phyloP scores from a whole-genome alignment of 92 coral and sea anemone species.

The Paramuricea clavata region DNA sequence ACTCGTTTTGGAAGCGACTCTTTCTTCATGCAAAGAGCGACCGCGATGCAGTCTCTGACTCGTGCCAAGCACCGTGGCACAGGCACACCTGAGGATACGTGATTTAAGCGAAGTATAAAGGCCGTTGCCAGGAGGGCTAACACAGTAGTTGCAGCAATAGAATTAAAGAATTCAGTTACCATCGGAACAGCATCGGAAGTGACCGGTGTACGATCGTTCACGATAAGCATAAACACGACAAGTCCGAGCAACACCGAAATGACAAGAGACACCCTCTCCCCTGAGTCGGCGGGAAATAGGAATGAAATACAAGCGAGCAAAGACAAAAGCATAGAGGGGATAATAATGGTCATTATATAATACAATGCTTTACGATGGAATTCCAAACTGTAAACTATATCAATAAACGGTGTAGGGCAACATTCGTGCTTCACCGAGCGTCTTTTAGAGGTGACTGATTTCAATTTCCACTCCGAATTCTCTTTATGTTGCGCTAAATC shows the following conservation, averaged over 20 bases:
- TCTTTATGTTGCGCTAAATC: conserved; percentile 75
- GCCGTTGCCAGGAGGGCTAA: conserved; percentile 50
- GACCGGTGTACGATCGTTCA: conserved; percentile 78
- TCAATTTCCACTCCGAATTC: conserved; percentile 90
- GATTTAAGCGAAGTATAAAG: conserved; percentile 74
- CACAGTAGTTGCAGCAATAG: neutral
- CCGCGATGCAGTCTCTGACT: conserved; percentile 70
- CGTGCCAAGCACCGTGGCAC: conserved; percentile 68
- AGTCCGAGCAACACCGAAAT: conserved; percentile 90
- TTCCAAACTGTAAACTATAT: conserved; percentile 84
- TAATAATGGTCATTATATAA: conserved; percentile 89
- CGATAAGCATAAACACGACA: conserved; percentile 83
- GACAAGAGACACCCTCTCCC: conserved; percentile 93
- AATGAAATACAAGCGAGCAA: conserved; percentile 87
- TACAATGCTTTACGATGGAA: conserved; percentile 92
- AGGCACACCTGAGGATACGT: conserved; percentile 79
- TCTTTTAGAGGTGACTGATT: conserved; percentile 73
- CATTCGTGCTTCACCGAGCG: conserved; percentile 84
- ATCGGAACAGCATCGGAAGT: conserved; percentile 92
- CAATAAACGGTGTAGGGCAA: conserved; percentile 94
- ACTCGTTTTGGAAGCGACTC: conserved; percentile 61
- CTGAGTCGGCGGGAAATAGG: conserved; percentile 76
- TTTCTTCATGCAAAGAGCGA: conserved; percentile 74
- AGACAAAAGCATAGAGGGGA: conserved; percentile 92
- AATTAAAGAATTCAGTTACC: conserved; percentile 25